Evolutionary conservation across 2,888 invertebrate species (phyloP).

Genomic region (Caenorhabditis imperialis): DNA sequence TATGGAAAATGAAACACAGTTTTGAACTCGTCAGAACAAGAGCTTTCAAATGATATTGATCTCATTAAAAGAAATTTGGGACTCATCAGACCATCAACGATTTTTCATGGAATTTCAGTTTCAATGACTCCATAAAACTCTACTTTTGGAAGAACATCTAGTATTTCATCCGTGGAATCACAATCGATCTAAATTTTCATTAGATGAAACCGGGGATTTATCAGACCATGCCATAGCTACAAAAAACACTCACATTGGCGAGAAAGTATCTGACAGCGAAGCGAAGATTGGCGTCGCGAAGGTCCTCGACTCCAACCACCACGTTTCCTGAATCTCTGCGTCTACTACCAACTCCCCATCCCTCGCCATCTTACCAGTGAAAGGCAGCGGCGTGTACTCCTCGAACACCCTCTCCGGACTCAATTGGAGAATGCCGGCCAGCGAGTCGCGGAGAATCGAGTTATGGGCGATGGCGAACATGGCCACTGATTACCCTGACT

Average conservation of each 20-base stretch:
- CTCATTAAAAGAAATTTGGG: too few species aligned
- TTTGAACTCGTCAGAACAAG: too few species aligned
- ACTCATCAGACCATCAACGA: too few species aligned
- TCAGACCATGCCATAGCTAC: too few species aligned
- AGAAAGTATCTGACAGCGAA: slow-evolving; percentile 46
- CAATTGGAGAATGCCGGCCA: slow-evolving; percentile 49
- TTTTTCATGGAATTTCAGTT: too few species aligned
- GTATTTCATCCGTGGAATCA: too few species aligned
- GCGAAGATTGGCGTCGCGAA: slow-evolving; percentile 50
- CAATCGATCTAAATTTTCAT: too few species aligned
- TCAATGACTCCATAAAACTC: too few species aligned
- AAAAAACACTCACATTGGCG: slow-evolving; percentile 22
- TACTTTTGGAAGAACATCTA: too few species aligned
- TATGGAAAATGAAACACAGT: too few species aligned
- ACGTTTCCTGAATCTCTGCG: slow-evolving; percentile 52
- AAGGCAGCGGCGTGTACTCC: slow-evolving; percentile 41
- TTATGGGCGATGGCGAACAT: slow-evolving; percentile 56
- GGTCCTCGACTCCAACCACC: slow-evolving; percentile 47
- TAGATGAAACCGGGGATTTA: too few species aligned
- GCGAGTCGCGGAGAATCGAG: slow-evolving; percentile 49
- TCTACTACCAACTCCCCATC: neutral
- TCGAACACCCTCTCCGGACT: slow-evolving; percentile 48
- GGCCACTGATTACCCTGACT: slow-evolving; percentile 1
- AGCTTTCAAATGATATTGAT: too few species aligned
- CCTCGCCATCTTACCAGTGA: slow-evolving; percentile 17